phyloP scores from a whole-genome alignment of 2,888 invertebrate genomes.

The Pristionchus maxplancki region DNA sequence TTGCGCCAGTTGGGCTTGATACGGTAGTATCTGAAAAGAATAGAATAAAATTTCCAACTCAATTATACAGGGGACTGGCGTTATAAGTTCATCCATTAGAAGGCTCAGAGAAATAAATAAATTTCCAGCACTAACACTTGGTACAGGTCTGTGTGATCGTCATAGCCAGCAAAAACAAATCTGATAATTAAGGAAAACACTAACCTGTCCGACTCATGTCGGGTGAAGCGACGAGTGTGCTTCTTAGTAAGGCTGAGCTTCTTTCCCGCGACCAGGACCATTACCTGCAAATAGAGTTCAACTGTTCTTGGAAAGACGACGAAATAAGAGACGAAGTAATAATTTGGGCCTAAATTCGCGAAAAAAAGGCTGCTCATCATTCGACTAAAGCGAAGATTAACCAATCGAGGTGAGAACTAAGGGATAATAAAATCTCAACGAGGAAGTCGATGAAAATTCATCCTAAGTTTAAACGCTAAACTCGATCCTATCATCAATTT shows the following conservation, averaged over 20 bases:
- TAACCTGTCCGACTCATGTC: slow-evolving; percentile 97
- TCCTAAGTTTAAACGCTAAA: neutral
- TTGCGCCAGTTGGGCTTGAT: slow-evolving; percentile 89
- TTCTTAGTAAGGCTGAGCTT: slow-evolving; percentile 95
- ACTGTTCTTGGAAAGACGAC: neutral
- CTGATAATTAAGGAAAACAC: neutral
- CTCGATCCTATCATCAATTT: too few species aligned
- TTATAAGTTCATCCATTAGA: neutral
- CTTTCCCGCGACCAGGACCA: slow-evolving; percentile 80
- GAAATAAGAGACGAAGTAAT: too few species aligned
- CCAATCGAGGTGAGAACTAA: too few species aligned
- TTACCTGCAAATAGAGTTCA: slow-evolving; percentile 55
- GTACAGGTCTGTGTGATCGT: slow-evolving; percentile 52
- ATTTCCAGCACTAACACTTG: slow-evolving; percentile 38
- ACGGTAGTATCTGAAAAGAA: slow-evolving; percentile 69
- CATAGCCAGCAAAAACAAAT: neutral
- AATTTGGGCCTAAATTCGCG: neutral
- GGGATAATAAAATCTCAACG: too few species aligned
- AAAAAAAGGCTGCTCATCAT: too few species aligned
- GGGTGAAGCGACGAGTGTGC: slow-evolving; percentile 96
- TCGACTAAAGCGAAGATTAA: too few species aligned
- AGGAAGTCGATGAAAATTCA: neutral
- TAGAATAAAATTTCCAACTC: neutral
- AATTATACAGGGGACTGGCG: too few species aligned
- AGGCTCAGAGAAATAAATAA: slow-evolving; percentile 17